Percentiles rank a stretch among this genome's conserved stretches.
Conservation (phyloP, 1,140 invertebrate species). For the Aphidius ervi region DNA sequence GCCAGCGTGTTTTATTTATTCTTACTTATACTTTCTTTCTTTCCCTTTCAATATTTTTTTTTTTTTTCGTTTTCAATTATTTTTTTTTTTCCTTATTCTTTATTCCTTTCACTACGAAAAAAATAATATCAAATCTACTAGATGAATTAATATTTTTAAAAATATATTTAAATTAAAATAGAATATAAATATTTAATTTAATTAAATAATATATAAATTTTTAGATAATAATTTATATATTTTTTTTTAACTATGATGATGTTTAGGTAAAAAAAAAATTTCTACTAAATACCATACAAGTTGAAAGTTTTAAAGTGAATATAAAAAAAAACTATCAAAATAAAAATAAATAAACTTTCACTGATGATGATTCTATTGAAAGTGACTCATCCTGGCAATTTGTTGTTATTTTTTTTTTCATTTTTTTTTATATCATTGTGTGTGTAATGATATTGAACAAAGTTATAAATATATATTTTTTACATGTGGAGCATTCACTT, state of each 20-base stretch:
- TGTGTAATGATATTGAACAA: slow-evolving; percentile 5
- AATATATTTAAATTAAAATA: too few relatives aligned
- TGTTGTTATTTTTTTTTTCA: too few relatives aligned
- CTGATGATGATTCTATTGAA: slow-evolving; percentile 42
- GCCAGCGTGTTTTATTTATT: not conserved
- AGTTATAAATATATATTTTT: slow-evolving; percentile 15
- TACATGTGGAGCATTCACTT: slow-evolving; percentile 24
- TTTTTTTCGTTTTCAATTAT: too few relatives aligned
- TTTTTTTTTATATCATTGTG: not conserved
- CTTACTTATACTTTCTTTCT: slow-evolving; percentile 15
- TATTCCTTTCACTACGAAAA: not conserved
- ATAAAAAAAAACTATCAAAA: not conserved
- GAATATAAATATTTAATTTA: too few relatives aligned
- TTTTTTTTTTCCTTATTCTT: too few relatives aligned
- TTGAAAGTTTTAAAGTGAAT: slow-evolving; percentile 43
- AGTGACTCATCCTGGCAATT: not conserved
- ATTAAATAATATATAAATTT: too few relatives aligned
- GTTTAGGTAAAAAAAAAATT: too few relatives aligned
- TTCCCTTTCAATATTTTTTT: slow-evolving; percentile 4
- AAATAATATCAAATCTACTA: not conserved
- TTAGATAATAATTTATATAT: too few relatives aligned
- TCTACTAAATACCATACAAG: slow-evolving; percentile 18
- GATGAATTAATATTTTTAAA: too few relatives aligned
- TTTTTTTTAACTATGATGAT: too few relatives aligned
- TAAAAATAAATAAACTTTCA: slow-evolving; percentile 40